Percentiles rank a stretch among this genome's conserved stretches.
These are phyloP conservation scores for Momotus momota DNA, from an alignment of 2,797 vertebrate genomes.

Conservation along the genomic window DNA sequence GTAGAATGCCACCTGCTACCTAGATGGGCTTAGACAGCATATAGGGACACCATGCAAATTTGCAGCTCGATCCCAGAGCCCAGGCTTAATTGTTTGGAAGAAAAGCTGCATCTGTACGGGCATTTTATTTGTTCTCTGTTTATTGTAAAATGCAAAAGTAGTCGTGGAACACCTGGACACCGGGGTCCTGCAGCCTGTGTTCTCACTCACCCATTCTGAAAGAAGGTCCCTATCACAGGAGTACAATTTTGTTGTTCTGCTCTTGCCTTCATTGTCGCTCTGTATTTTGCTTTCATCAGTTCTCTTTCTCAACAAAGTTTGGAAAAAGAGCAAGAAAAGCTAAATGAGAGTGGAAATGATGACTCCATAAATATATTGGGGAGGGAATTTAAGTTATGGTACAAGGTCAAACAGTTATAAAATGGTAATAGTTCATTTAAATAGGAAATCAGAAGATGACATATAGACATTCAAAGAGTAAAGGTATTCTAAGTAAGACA, in stretches of 20 bases:
- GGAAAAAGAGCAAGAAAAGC: neutral
- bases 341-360: neutral
- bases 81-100: neutral
- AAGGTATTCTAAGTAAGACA: neutral
- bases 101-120: neutral
- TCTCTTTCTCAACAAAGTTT: neutral
- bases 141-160: neutral
- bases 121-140: neutral
- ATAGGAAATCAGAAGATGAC: neutral
- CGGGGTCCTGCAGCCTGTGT: neutral
- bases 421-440: neutral
- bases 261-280: neutral
- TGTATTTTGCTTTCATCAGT: neutral
- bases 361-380: neutral
- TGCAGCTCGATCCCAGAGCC: neutral
- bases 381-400: neutral
- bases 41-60: neutral
- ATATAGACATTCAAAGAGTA: neutral
- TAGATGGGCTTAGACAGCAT: rapidly evolving
- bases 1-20: neutral
- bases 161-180: neutral
- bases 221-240: neutral
- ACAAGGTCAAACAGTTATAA: neutral
- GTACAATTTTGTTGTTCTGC: neutral
- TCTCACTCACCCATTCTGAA: neutral